Percentiles rank a stretch among this genome's conserved stretches.
phyloP scores from a whole-genome alignment of 2,113 vertebrate genomes.

The Sphyrna mokarran region DNA sequence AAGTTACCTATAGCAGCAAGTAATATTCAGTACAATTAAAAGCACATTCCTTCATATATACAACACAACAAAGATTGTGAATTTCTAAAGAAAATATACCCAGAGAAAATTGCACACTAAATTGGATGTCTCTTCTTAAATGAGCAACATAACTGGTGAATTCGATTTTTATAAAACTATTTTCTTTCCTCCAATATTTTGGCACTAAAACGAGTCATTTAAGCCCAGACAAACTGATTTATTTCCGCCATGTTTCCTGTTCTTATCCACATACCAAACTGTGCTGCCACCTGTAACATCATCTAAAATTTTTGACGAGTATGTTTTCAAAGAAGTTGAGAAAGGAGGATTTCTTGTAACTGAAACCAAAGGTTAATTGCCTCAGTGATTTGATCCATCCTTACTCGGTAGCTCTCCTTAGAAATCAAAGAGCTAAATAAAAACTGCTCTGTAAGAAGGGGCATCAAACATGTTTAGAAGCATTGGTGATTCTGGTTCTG shows the following conservation, averaged over 20 bases:
- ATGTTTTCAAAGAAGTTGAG: not conserved
- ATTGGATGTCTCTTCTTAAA: not conserved
- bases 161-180: not conserved
- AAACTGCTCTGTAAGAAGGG: not conserved
- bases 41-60: not conserved
- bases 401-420: not conserved
- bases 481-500: not conserved
- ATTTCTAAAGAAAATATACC: not conserved
- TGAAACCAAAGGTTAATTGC: not conserved
- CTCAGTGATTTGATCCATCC: not conserved
- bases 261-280: not conserved
- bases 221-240: too few relatives aligned
- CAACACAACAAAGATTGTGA: not conserved
- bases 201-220: too few relatives aligned
- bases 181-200: not conserved
- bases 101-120: not conserved
- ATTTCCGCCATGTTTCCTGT: not conserved
- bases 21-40: not conserved
- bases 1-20: slow-evolving; percentile 28
- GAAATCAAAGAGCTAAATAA: not conserved
- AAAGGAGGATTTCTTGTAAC: not conserved
- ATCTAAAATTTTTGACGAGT: not conserved
- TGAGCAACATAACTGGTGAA: not conserved
- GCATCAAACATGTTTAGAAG: not conserved
- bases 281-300: not conserved